Evolutionary conservation across 2,797 vertebrate genomes (phyloP), one percentile per base, ranked within the genome.

Genomic region (Somateria mollissima): DNA sequence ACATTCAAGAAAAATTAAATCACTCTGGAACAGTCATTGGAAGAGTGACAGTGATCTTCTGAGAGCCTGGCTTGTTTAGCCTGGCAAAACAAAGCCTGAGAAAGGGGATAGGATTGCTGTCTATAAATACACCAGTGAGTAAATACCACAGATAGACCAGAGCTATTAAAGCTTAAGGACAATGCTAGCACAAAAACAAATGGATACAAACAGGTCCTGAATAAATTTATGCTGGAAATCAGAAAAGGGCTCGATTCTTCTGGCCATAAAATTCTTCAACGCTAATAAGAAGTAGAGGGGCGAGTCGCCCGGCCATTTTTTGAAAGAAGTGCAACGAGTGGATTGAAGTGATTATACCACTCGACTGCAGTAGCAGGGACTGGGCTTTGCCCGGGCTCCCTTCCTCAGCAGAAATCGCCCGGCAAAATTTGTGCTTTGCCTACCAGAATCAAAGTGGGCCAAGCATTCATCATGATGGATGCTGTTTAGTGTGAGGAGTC

Each of bases 401-500:
- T 6, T 91, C 82, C 64, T 45, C 60, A 27, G 41, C 20, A 28
- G 37, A 37, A 28, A 30, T 30, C 18, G 5, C 67, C 62, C 62
- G 37, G 83, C 80, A 93, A 74, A 41, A 84, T 87, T 49, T 34
- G 47, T 1, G 0, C 89, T 81, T 45, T 18, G 70, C 77, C 76
- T 70, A 86, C 87, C 79, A 90, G 91, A 75, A 60, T 75, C 73
- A 72, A 94, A 96, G 41, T 34, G 76, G 83, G 90, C 83, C 92
- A 94, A 82, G 79, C 85, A 91, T 88, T 96, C 95, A 90, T 79
- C 83, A 4, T 71, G 89, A 91, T 45, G 92, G 94, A 67, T 84
- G 89, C 92, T 25, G 69, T 80, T 92, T 91, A 85, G 75, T 61
- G 83, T 93, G 89, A 91, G 92, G 95, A 97, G 95, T 94, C 94